Evolutionary conservation across 2,797 vertebrate genomes (phyloP).

Genomic region (Argentina silus): DNA sequence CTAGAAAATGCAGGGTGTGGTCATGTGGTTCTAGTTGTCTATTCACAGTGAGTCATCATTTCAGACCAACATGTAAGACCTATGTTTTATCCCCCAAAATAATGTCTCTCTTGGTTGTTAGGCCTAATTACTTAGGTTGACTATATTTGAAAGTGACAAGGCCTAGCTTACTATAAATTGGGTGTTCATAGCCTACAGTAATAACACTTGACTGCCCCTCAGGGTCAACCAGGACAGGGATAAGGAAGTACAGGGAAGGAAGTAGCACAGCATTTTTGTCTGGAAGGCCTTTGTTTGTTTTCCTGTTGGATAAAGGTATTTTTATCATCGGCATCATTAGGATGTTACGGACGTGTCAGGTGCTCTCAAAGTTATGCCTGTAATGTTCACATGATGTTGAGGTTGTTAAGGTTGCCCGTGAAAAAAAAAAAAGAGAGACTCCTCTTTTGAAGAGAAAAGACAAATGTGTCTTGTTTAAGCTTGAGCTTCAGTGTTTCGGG

Average conservation of each 20-base stretch:
- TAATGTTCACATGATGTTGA: no score
- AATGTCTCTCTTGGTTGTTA: neutral
- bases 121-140: neutral
- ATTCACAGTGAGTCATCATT: no score
- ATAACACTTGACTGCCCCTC: conserved; percentile 17
- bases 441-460: no score
- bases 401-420: no score
- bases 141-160: conserved; percentile 33
- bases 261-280: conserved; percentile 68
- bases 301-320: conserved; percentile 69
- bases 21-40: no score
- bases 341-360: neutral
- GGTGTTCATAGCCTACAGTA: conserved; percentile 10
- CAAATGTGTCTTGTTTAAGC: no score
- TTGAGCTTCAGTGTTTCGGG: no score
- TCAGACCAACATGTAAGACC: no score
- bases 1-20: no score
- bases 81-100: neutral
- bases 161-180: conserved; percentile 2
- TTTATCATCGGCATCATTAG: conserved; percentile 27
- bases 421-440: no score
- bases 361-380: neutral
- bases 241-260: conserved; percentile 69
- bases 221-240: conserved; percentile 68
- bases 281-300: conserved; percentile 73